Percentiles rank a stretch among this genome's conserved stretches.
Evolutionary conservation across 2,113 vertebrate species (phyloP).

Genomic region (Passer montanus): DNA sequence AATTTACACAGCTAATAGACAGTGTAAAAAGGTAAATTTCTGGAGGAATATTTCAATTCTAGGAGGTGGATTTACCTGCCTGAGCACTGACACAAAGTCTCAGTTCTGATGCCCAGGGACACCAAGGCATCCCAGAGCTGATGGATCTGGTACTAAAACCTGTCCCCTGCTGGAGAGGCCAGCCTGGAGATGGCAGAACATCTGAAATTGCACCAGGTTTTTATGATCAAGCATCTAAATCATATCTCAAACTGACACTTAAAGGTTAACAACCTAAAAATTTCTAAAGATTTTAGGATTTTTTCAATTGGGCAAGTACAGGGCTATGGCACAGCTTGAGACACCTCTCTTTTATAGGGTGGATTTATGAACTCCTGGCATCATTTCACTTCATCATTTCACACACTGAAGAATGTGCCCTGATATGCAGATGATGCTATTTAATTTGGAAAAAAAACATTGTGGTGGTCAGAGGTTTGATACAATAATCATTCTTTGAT

Average conservation of each 20-base stretch:
- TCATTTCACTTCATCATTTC: neutral
- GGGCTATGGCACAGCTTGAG: neutral
- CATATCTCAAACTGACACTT: neutral
- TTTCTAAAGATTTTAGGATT: neutral
- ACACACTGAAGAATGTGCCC: neutral
- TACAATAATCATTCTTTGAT: neutral
- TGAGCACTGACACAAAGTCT: neutral
- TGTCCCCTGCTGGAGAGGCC: neutral
- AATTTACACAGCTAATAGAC: neutral
- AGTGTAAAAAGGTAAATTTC: fast-evolving
- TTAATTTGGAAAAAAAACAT: neutral
- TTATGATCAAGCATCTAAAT: neutral
- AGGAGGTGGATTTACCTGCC: neutral
- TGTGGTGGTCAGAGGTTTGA: neutral
- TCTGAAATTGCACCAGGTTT: neutral
- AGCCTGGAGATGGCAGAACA: neutral
- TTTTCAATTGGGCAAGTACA: neutral
- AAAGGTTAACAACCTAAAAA: neutral
- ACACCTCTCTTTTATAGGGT: neutral
- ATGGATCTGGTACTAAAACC: neutral
- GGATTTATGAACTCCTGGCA: neutral
- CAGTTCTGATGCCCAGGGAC: neutral
- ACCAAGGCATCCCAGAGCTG: neutral
- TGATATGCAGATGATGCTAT: neutral
- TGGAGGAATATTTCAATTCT: neutral